A percentile compares a stretch with the other conserved stretches of the same genome.
Evolutionary conservation across 2,797 vertebrate species (phyloP).

Genomic region (Lutjanus campechanus): DNA sequence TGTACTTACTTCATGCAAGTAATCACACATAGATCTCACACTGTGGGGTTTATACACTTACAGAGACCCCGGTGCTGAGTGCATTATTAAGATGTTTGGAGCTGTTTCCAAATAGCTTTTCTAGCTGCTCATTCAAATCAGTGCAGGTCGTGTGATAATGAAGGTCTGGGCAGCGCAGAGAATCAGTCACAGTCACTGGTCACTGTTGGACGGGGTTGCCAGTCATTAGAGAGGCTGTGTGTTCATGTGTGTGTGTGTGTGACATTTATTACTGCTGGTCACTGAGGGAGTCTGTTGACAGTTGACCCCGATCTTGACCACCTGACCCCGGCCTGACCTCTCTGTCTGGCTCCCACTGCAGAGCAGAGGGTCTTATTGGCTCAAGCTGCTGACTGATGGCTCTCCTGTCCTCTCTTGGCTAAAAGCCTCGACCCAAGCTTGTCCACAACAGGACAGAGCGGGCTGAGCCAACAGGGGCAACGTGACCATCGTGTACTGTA

Average conservation of each 20-base stretch:
- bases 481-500: constrained; percentile 28
- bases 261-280: constrained; percentile 70
- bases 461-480: constrained; percentile 46
- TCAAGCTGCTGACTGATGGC: constrained; percentile 68
- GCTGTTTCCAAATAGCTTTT: constrained; percentile 44
- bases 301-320: constrained; percentile 71
- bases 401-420: constrained; percentile 66
- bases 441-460: constrained; percentile 50
- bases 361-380: constrained; percentile 81
- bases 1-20: constrained; percentile 50
- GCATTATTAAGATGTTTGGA: constrained; percentile 51
- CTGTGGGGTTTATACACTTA: constrained; percentile 25
- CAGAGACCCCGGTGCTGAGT: constrained; percentile 21
- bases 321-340: constrained; percentile 72
- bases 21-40: constrained; percentile 44
- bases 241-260: constrained; percentile 19
- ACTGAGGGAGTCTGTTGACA: constrained; percentile 73
- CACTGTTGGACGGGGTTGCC: constrained; percentile 52
- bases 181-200: constrained; percentile 72
- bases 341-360: constrained; percentile 69
- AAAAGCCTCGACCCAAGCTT: constrained; percentile 62
- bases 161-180: constrained; percentile 57
- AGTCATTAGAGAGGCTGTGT: constrained; percentile 43
- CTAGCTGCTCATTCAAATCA: constrained; percentile 53
- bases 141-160: constrained; percentile 60